phyloP scores from a whole-genome alignment of 2,888 invertebrate species.

The Adelognathus sp. region DNA sequence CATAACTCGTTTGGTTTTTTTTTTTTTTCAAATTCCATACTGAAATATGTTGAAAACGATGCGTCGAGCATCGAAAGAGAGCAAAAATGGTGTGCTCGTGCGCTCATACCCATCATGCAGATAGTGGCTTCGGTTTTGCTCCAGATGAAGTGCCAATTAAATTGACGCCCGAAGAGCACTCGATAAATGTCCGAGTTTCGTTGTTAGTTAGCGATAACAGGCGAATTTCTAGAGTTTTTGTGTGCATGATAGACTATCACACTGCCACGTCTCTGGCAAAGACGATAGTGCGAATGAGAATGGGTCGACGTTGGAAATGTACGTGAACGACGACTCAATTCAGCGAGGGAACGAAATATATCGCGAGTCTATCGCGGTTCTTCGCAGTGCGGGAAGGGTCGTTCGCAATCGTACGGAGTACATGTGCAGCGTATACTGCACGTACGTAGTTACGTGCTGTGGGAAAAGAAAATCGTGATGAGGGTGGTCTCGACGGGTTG shows the following conservation, averaged over 20 bases:
- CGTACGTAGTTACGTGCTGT: not conserved
- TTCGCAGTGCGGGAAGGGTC: slow-evolving; percentile 2
- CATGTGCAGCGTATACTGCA: not conserved
- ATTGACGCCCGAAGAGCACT: slow-evolving; percentile 13
- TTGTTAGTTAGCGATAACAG: slow-evolving; percentile 26
- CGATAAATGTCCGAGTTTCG: slow-evolving; percentile 27
- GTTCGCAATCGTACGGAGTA: not conserved
- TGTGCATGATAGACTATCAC: not conserved
- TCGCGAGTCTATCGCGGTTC: slow-evolving; percentile 9
- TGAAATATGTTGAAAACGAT: not conserved
- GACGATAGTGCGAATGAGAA: not conserved
- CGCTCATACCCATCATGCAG: not conserved
- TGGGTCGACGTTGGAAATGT: not conserved
- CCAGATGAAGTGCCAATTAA: slow-evolving; percentile 29
- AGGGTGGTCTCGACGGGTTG: not conserved
- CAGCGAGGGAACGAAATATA: slow-evolving; percentile 43
- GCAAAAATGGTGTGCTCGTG: not conserved
- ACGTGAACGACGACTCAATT: slow-evolving; percentile 29
- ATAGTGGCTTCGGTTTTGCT: not conserved
- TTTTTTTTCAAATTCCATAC: too few relatives aligned
- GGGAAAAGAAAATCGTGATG: not conserved
- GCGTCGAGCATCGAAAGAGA: not conserved
- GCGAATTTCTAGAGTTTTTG: not conserved
- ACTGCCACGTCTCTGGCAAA: not conserved
- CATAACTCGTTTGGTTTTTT: too few relatives aligned